These are phyloP conservation scores for Caloenas nicobarica DNA, from an alignment of 2,113 vertebrate genomes.

Conservation along the genomic window DNA sequence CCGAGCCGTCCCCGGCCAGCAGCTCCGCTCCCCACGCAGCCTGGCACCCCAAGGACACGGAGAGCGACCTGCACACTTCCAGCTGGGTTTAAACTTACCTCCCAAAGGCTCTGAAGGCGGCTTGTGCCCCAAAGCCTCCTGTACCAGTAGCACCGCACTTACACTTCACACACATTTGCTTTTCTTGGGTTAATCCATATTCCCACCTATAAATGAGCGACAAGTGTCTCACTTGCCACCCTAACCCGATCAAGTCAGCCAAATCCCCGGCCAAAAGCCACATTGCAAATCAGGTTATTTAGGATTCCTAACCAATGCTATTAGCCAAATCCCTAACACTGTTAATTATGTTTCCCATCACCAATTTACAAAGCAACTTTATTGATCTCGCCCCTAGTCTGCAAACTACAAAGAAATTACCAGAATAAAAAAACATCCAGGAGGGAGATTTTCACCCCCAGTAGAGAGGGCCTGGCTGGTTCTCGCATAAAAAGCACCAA, in stretches of 20 bases:
- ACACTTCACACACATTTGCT: background rate
- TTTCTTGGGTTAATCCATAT: background rate
- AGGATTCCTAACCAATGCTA: constrained; percentile 38
- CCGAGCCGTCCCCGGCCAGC: rapidly evolving
- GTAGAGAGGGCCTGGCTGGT: background rate
- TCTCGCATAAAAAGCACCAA: background rate
- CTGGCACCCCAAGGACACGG: background rate
- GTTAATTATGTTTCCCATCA: constrained; percentile 61
- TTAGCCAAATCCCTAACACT: constrained; percentile 47
- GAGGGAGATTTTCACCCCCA: background rate
- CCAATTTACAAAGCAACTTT: constrained; percentile 31
- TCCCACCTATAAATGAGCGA: background rate
- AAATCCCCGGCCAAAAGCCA: background rate
- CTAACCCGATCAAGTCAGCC: background rate
- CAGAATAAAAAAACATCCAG: background rate
- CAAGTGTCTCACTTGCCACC: background rate
- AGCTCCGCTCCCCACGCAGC: background rate
- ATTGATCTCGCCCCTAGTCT: constrained; percentile 30
- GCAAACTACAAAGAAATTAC: constrained; percentile 18
- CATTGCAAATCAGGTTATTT: constrained; percentile 28
- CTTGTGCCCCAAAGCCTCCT: background rate
- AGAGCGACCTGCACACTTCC: background rate
- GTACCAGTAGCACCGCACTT: background rate
- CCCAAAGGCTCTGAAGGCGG: background rate
- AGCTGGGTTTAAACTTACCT: background rate